Evolutionary conservation across 1,140 invertebrate genomes (phyloP).

Genomic region (Metaphire vulgaris): DNA sequence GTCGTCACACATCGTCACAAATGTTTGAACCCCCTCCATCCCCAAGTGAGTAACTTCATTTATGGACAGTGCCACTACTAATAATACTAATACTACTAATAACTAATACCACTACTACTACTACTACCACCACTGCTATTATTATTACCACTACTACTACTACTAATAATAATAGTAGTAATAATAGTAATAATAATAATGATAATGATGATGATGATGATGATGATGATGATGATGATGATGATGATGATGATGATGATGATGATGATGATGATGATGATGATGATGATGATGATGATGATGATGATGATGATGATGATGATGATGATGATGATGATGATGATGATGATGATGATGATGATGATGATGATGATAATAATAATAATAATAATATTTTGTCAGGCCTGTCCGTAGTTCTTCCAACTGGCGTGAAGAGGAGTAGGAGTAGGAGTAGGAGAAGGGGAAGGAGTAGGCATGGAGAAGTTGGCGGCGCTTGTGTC

Average conservation of each 20-base stretch:
- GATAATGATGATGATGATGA: constrained; percentile 14
- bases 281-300: constrained; percentile 14
- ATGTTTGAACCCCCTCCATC: too few species aligned
- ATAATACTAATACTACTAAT: too few species aligned
- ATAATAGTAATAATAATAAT: not conserved
- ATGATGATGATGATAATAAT: constrained; percentile 12
- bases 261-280: constrained; percentile 1
- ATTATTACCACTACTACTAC: too few species aligned
- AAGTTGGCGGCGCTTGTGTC: constrained; percentile 48
- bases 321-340: constrained; percentile 21
- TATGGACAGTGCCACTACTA: too few species aligned
- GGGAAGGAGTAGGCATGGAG: constrained; percentile 40
- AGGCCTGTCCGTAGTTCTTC: too few species aligned
- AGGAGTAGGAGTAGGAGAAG: too few species aligned
- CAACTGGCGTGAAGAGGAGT: not conserved
- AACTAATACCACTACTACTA: too few species aligned
- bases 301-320: constrained; percentile 24
- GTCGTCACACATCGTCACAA: too few species aligned
- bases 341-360: constrained; percentile 16
- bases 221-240: constrained; percentile 19
- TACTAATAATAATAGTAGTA: not conserved
- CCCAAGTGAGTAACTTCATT: too few species aligned
- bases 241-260: constrained; percentile 20
- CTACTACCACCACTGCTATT: too few species aligned
- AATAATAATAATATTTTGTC: not conserved